Evolutionary conservation across 2,113 vertebrate species (phyloP).

Genomic region (Psophia crepitans): DNA sequence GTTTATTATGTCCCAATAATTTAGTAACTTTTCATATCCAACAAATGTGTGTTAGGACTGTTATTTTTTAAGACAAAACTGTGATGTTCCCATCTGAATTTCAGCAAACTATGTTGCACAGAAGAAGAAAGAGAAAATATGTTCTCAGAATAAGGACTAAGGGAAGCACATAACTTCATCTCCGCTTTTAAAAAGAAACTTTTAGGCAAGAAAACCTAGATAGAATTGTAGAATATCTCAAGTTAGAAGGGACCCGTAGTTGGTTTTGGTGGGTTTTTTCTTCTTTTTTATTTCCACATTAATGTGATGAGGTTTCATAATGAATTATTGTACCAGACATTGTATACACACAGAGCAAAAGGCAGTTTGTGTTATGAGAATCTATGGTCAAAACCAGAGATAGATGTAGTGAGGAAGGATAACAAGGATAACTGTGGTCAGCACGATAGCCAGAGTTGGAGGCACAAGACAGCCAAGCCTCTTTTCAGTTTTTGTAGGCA

Average conservation of each 20-base stretch:
- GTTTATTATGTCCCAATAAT: background rate
- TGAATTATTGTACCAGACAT: background rate
- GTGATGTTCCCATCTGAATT: background rate
- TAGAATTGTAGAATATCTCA: background rate
- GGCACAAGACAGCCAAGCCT: background rate
- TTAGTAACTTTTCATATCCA: background rate
- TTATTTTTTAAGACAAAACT: constrained; percentile 3
- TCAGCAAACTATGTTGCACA: background rate
- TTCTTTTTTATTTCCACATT: background rate
- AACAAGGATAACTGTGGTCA: background rate
- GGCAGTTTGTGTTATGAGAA: background rate
- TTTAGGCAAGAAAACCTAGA: background rate
- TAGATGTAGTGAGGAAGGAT: background rate
- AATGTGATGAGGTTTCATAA: background rate
- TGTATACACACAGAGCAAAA: background rate
- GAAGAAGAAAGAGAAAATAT: background rate
- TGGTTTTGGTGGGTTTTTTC: background rate
- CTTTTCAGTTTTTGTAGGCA: background rate
- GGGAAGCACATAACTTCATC: background rate
- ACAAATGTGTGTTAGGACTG: background rate
- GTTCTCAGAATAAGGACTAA: background rate
- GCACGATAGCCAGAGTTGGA: background rate
- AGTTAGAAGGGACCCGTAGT: background rate
- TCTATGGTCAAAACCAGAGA: background rate
- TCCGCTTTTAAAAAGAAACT: background rate